A percentile compares a stretch with the other conserved stretches of the same genome.
Evolutionary conservation across 2,797 vertebrate species (phyloP).

Genomic region (Halcyon chelicuti): DNA sequence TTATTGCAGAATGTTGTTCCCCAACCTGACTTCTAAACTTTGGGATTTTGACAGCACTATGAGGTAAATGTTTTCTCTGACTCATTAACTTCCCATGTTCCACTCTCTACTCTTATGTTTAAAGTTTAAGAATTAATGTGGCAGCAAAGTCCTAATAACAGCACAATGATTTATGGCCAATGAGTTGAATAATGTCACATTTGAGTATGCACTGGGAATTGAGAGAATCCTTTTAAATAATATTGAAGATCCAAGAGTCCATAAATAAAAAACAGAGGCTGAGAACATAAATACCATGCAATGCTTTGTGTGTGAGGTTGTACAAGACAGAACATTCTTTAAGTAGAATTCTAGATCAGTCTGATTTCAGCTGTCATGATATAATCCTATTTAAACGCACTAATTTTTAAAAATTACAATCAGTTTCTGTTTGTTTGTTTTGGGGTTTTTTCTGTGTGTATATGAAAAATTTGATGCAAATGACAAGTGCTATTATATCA

Average conservation of each 20-base stretch:
- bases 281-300: neutral
- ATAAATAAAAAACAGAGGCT: neutral
- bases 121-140: conserved; percentile 20
- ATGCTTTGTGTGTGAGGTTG: rapidly evolving
- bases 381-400: neutral
- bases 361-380: neutral
- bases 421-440: neutral
- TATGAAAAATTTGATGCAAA: neutral
- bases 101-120: neutral
- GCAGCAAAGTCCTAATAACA: conserved; percentile 13
- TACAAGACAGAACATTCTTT: neutral
- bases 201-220: neutral
- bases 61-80: conserved; percentile 51
- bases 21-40: neutral
- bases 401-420: neutral
- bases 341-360: neutral
- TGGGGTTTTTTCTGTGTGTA: neutral
- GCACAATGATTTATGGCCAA: neutral
- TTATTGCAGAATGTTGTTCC: neutral
- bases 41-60: conserved; percentile 9
- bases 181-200: neutral
- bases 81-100: conserved; percentile 19
- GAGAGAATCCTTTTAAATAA: neutral
- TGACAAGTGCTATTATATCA: neutral
- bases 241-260: neutral